Base-by-base conservation (phyloP, 2,888 invertebrate genomes). In the Sicus ferrugineus region DNA sequence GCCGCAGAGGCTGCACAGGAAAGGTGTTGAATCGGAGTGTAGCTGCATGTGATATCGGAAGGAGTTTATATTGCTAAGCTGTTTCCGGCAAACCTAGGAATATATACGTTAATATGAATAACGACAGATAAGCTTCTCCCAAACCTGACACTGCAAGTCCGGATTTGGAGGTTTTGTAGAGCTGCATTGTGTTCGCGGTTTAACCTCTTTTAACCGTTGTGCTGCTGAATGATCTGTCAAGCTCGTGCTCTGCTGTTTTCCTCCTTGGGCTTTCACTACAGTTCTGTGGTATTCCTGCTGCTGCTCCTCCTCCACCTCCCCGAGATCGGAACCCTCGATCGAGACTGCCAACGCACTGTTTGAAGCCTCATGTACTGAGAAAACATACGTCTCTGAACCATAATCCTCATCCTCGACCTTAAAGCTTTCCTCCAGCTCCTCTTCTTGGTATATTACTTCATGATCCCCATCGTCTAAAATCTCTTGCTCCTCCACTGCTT, bases 31-130 rank as follows among this genome's bases (percentile, higher is more conserved):
- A 61, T 84, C 83, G 4, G 84, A 83, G 73, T 85, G 85, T 48
- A 85, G 71, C 70, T 84, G 84, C 82, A 82, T 83, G 71, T 85
- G 85, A 67, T 85, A 85, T 64, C 82, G 84, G 61, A 77, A 83
- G 0, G 85, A 85, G 65, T 81, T 81, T 16, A 73, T 77, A 54
- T 83, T 85, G 69, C 85, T 84, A 7, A 85, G 73, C 54, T 82
- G 77, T 69, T 85, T 85, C 3, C 72, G 74, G 63, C 85, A 85
- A 3, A 80, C 76, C 78, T 83, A 69, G 21, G 69, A 68, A 67
- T 31, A 30, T 52, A 58, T 9, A 1, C 30, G 3, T n/a, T 14
- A 28, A 64, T 38, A 65, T 21, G 4, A 30, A 58, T 52, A n/a
- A n/a, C n/a, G n/a, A n/a, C n/a, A n/a, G n/a, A n/a, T 30, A 50